Base-by-base conservation (phyloP, 2,888 invertebrate species). In the Leptopilina syphax region DNA sequence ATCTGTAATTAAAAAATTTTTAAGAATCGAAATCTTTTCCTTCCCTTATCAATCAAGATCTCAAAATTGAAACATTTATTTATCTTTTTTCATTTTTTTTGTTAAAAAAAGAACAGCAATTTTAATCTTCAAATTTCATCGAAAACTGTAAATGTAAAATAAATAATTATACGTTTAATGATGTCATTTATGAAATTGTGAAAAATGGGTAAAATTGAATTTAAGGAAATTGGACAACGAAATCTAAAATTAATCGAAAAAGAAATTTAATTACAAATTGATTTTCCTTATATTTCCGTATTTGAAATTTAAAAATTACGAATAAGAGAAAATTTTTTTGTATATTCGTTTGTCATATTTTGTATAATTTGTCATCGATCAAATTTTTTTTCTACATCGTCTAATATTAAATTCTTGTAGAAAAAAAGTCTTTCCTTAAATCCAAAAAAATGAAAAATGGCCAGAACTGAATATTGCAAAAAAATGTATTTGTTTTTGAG, bases 1-100 rank as follows among this genome's bases (percentile, higher is more conserved):
- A 73, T 54, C 70, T 54, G 13, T 24, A 73, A 57, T 50, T 50
- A 44, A 44, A 44, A 73, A 27, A 34, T 57, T 50, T 54, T 54
- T n/a, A 0, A 13, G 54, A 27, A 27, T 54, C 27, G 34, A 34
- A 73, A 73, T 73, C 27, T 27, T 13, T 13, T 12, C 54, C 54
- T 34, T 57, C 27, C 34, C 70, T 34, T 54, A 54, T 13, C 50
- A 73, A 44, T 8, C 34, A 73, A 54, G 54, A 73, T 73, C 54
- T 73, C 70, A 54, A 57, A 54, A 54, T 13, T 10, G 8, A 50
- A 70, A 50, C 9, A 10, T 50, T 50, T 10, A 9, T 10, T 10
- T 50, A 2, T 73, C 27, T 57, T 34, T 73, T 73, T 57, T 18
- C 18, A 60, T 12, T 57, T 24, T 50, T 24, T 50, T 24, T 70